Evolutionary conservation across 2,888 invertebrate species (phyloP).

Genomic region (Rotaria macrura): DNA sequence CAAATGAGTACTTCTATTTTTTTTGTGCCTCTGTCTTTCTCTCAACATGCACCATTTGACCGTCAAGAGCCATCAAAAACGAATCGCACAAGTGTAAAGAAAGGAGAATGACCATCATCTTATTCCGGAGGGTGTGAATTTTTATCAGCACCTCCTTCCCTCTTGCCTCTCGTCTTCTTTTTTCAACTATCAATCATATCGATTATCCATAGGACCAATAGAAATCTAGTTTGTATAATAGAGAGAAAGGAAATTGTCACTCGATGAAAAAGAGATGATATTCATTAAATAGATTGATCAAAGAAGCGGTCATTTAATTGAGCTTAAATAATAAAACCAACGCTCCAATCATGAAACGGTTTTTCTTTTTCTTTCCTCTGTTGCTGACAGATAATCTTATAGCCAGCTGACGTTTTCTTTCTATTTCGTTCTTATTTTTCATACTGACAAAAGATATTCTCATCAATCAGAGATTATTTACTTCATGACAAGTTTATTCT

Average conservation of each 20-base stretch:
- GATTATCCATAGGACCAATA: neutral
- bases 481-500: neutral
- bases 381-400: neutral
- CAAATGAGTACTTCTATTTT: neutral
- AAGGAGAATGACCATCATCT: neutral
- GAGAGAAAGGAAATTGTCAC: neutral
- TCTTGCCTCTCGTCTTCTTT: neutral
- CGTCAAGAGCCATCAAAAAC: neutral
- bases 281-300: neutral
- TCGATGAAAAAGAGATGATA: neutral
- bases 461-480: neutral
- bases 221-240: neutral
- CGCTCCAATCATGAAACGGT: neutral
- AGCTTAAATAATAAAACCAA: neutral
- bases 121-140: neutral
- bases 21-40: neutral
- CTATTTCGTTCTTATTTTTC: neutral
- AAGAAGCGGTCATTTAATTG: neutral
- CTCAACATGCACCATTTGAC: neutral
- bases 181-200: neutral
- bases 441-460: neutral
- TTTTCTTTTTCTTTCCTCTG: neutral
- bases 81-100: neutral
- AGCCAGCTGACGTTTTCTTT: neutral
- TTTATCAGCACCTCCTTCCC: neutral